A percentile compares a stretch with the other conserved stretches of the same genome.
phyloP scores from a whole-genome alignment of 2,797 vertebrate species.

The Lepilemur ruficaudatus region DNA sequence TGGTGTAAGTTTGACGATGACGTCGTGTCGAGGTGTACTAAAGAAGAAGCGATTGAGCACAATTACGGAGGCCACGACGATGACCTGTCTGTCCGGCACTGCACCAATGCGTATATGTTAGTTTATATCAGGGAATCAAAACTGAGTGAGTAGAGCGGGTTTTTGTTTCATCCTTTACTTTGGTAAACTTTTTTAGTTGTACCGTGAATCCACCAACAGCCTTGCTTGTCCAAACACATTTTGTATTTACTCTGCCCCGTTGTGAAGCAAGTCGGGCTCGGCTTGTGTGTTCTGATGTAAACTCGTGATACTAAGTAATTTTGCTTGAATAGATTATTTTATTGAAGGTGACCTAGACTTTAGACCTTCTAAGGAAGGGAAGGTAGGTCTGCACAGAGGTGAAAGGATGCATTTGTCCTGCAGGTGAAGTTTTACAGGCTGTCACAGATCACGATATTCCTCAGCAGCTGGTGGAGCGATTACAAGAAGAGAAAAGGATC shows the following conservation, averaged over 20 bases:
- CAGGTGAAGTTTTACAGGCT: slow-evolving; percentile 96
- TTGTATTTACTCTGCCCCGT: accelerated
- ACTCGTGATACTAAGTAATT: neutral
- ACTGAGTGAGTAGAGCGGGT: slow-evolving; percentile 89
- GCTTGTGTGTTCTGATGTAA: neutral
- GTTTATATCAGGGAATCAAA: slow-evolving; percentile 99
- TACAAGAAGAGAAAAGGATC: slow-evolving; percentile 98
- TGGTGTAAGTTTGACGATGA: slow-evolving; percentile 99
- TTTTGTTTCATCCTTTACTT: accelerated
- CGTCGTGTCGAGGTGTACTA: slow-evolving; percentile 97
- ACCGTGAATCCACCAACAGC: neutral
- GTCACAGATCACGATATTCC: slow-evolving; percentile 98
- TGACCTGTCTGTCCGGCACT: slow-evolving; percentile 97
- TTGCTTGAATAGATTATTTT: neutral
- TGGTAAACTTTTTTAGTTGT: neutral
- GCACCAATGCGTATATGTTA: slow-evolving; percentile 99
- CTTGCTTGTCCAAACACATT: neutral
- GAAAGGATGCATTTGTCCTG: slow-evolving; percentile 18
- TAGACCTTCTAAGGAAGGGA: neutral
- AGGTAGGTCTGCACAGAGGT: neutral
- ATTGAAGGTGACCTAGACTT: accelerated
- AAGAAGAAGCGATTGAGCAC: slow-evolving; percentile 99
- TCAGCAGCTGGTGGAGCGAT: slow-evolving; percentile 96
- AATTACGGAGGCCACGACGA: slow-evolving; percentile 98
- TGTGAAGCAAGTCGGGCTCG: neutral